A percentile compares a stretch with the other conserved stretches of the same genome.
Evolutionary conservation across 1,140 invertebrate genomes (phyloP).

Genomic region (Neotoxoptera formosana): DNA sequence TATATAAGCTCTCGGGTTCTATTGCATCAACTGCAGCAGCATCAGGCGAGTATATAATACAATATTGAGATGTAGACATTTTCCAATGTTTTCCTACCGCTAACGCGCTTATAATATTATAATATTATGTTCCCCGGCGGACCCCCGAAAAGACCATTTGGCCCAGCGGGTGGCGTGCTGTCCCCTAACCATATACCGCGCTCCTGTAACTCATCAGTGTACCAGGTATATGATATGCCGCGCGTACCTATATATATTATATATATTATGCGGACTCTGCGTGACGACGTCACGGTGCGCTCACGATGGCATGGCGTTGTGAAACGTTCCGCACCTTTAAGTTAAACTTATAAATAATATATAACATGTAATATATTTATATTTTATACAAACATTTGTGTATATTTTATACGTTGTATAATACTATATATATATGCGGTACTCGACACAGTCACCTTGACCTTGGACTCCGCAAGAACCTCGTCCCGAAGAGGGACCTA

Average conservation of each 20-base stretch:
- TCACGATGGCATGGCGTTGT: not conserved
- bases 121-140: not conserved
- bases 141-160: not conserved
- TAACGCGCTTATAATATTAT: not conserved
- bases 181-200: not conserved
- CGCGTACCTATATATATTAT: not conserved
- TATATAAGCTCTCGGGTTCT: not conserved
- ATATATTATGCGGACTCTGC: not conserved
- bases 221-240: no score
- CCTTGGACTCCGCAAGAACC: not conserved
- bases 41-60: no score
- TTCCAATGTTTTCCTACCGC: not conserved
- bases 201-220: constrained; percentile 7
- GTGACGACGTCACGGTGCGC: constrained; percentile 23
- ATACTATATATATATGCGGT: not conserved
- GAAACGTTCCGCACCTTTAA: constrained; percentile 31
- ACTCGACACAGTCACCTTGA: not conserved
- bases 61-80: not conserved
- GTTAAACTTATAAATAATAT: constrained; percentile 30
- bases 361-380: not conserved
- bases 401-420: not conserved
- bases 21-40: not conserved
- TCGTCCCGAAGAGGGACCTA: not conserved
- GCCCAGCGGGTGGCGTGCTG: not conserved
- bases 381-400: not conserved